These are phyloP conservation scores for Poecilobothrus nobilitatus DNA, from an alignment of 2,888 invertebrate species.

Conservation along the genomic window DNA sequence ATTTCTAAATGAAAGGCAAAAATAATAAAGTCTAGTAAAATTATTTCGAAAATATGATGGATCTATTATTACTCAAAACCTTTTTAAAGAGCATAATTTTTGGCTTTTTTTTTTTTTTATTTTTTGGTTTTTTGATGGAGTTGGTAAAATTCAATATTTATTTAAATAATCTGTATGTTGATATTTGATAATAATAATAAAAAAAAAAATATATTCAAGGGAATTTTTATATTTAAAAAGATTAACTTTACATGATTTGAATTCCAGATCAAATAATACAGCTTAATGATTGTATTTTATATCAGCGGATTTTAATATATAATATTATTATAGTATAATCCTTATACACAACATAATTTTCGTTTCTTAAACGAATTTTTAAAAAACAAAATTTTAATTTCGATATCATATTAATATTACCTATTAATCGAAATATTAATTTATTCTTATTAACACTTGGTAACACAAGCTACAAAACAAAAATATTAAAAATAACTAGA, in stretches of 20 bases:
- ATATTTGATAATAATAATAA: neutral
- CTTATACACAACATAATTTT: no score
- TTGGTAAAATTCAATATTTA: slow-evolving; percentile 3
- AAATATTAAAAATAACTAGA: no score
- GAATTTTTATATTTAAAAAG: neutral
- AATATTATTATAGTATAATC: no score
- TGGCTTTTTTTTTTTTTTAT: neutral
- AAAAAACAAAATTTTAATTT: no score
- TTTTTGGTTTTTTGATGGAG: neutral
- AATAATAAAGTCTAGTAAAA: neutral
- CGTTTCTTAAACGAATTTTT: no score
- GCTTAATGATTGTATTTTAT: neutral
- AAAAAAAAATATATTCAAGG: neutral
- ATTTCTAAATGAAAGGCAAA: neutral
- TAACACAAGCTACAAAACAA: no score
- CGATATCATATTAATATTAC: no score
- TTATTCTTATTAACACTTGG: no score
- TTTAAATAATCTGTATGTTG: neutral
- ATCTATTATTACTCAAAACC: neutral
- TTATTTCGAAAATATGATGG: neutral
- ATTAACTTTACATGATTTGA: neutral
- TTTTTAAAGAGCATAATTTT: no score
- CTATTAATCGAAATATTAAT: no score
- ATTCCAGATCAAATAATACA: neutral
- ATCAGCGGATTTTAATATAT: neutral